Conservation (phyloP, 2,797 vertebrate genomes). For the Buphagus erythrorhynchus region DNA sequence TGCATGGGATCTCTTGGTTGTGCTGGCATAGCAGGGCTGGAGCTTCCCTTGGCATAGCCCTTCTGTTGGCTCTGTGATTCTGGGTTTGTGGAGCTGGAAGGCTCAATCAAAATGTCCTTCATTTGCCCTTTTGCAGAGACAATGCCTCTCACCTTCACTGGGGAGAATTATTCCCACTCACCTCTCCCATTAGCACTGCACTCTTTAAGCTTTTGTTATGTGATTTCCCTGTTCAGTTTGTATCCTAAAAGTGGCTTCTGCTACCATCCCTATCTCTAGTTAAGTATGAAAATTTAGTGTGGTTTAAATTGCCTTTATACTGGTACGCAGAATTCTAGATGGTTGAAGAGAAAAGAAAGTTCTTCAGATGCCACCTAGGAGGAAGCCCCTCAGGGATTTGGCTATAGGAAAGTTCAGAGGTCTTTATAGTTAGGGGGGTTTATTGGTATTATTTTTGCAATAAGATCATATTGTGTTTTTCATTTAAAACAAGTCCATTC, state of each 20-base stretch:
- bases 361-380: background rate
- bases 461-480: background rate
- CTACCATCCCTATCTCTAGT: background rate
- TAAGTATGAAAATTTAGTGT: background rate
- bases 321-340: background rate
- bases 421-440: background rate
- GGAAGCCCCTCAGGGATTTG: background rate
- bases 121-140: background rate
- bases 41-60: background rate
- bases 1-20: rapidly evolving
- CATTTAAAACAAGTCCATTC: background rate
- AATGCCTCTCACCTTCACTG: background rate
- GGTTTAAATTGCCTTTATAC: background rate
- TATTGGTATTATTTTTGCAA: background rate
- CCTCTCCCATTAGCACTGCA: background rate
- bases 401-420: background rate
- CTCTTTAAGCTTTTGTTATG: background rate
- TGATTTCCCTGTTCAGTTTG: background rate
- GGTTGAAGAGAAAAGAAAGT: background rate
- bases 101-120: background rate
- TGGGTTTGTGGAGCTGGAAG: background rate
- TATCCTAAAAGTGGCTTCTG: background rate
- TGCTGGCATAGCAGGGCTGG: background rate
- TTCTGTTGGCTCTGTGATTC: background rate
- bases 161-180: background rate